Evolutionary conservation across 2,888 invertebrate genomes (phyloP), one percentile per base, ranked within the genome.

Genomic region (Drosophila macrospina): DNA sequence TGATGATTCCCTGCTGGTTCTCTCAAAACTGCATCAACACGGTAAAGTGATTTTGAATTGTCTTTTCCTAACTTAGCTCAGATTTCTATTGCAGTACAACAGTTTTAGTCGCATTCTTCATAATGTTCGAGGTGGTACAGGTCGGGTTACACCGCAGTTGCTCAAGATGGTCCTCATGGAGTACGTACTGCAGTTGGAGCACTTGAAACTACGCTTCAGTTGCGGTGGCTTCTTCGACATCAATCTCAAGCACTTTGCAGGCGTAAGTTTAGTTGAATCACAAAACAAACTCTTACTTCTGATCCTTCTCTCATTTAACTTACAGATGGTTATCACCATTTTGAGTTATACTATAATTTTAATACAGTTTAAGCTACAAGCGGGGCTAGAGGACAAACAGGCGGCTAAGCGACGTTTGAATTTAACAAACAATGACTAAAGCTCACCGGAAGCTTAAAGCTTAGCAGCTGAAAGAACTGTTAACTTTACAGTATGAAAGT

Each of bases 311-410:
- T 37, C n/a, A 13, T 28, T 62, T 61, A 0, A 3, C 0, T 37
- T 39, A 3, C 41, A 54, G 54, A 32, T 54, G 41, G 1, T 54
- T 30, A 32, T 20, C 10, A 16, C 13, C 3, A 74, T 91, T 32
- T 66, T 77, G 0, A 88, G 85, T 0, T 91, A 88, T 39, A 77
- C 80, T 26, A 75, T 88, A 7, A 90, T 91, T 50, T 48, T 91
- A 5, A 85, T 91, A 48, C 91, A 91, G 68, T 91, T 91, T 13
- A 91, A 90, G 71, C 48, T 91, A 11, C 89, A 91, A 68, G 74
- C 61, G n/a, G 69, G n/a, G n/a, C 20, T 55, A 0, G 55, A 61
- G 7, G 10, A 26, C 11, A 37, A 61, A 5, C 51, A 44, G 30
- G 0, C 26, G 16, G 42, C 30, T 15, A 44, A 7, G 0, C 13